These are phyloP conservation scores for Ridgeia piscesae DNA, from an alignment of 1,140 invertebrate species.

Conservation along the genomic window DNA sequence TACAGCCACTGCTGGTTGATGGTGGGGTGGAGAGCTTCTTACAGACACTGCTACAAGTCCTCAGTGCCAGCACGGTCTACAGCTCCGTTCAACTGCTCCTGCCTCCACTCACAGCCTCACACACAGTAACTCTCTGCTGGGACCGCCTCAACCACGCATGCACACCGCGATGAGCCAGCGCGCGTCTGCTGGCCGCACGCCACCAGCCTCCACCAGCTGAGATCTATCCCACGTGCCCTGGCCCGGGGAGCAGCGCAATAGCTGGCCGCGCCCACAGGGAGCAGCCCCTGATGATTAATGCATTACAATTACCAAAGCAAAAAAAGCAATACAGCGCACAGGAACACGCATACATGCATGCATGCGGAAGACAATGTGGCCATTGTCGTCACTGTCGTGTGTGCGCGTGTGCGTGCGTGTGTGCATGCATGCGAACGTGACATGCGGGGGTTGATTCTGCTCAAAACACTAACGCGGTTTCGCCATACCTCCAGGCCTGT, in stretches of 20 bases:
- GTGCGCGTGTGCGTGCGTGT: not conserved
- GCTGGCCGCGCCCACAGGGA: not conserved
- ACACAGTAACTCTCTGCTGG: not conserved
- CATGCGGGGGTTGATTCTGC: not conserved
- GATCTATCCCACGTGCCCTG: not conserved
- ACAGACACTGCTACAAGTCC: not conserved
- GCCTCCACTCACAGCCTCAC: not conserved
- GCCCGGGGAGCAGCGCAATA: not conserved
- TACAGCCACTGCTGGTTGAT: too few species aligned
- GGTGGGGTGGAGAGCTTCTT: not conserved
- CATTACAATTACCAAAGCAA: not conserved
- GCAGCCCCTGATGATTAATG: not conserved
- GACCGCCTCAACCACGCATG: not conserved
- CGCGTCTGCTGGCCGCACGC: not conserved
- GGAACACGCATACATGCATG: too few species aligned
- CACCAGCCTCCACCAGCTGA: not conserved
- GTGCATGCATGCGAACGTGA: not conserved
- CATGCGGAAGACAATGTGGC: not conserved
- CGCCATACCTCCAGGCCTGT: not conserved
- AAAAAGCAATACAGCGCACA: not conserved
- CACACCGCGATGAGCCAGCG: not conserved
- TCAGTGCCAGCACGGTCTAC: not conserved
- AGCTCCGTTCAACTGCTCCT: not conserved
- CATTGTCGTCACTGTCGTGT: not conserved
- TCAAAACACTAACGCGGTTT: not conserved